These are phyloP conservation scores for Amaurobius ferox DNA, from an alignment of 2,888 invertebrate species.

Conservation along the genomic window DNA sequence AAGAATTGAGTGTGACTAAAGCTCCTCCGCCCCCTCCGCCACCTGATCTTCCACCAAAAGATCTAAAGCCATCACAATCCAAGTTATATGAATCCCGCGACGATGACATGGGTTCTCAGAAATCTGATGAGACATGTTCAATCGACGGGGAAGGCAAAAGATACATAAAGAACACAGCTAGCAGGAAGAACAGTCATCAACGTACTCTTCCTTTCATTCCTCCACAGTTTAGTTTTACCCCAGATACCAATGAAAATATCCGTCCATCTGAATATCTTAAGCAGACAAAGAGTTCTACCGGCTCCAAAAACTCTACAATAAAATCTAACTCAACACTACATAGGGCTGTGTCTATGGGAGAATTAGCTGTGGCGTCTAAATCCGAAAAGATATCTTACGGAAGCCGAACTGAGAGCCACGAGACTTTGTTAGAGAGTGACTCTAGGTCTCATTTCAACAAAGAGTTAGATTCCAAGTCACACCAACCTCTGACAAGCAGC, in stretches of 20 bases:
- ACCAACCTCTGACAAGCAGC: slow-evolving; percentile 40
- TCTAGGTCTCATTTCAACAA: slow-evolving; percentile 34
- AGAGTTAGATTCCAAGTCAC: slow-evolving; percentile 40
- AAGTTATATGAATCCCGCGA: slow-evolving; percentile 75
- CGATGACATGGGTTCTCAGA: slow-evolving; percentile 53
- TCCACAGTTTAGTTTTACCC: slow-evolving; percentile 87
- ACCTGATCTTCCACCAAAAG: slow-evolving; percentile 43
- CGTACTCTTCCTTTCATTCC: slow-evolving; percentile 88
- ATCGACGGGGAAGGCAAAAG: slow-evolving; percentile 54
- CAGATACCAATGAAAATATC: slow-evolving; percentile 88
- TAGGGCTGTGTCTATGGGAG: slow-evolving; percentile 69
- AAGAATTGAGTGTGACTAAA: slow-evolving; percentile 27
- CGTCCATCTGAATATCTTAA: slow-evolving; percentile 94
- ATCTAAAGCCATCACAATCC: neutral
- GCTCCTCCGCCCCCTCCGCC: slow-evolving; percentile 69
- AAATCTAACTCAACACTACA: slow-evolving; percentile 76
- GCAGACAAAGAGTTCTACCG: slow-evolving; percentile 80
- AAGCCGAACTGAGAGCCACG: slow-evolving; percentile 69
- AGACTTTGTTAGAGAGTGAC: slow-evolving; percentile 62
- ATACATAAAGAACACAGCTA: slow-evolving; percentile 38
- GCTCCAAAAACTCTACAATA: slow-evolving; percentile 77
- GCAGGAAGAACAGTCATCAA: slow-evolving; percentile 54
- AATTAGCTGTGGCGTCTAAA: slow-evolving; percentile 65
- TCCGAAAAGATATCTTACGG: slow-evolving; percentile 50
- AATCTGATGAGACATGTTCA: slow-evolving; percentile 51